Base-by-base conservation (phyloP, 1,140 invertebrate genomes). In the Eupeodes corollae region DNA sequence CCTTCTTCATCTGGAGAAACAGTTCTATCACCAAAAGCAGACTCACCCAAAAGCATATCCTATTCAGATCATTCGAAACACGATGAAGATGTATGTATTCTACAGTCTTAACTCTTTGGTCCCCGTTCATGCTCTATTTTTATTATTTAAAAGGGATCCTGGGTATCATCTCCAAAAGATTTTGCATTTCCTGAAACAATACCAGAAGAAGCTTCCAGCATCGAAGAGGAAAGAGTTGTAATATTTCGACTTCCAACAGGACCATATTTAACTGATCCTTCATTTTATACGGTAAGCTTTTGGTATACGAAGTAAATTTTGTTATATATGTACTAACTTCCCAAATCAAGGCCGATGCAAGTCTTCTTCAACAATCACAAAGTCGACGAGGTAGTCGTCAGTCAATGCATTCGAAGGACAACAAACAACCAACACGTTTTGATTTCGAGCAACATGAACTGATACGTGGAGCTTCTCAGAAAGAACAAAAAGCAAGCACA, bases 171-270 rank as follows among this genome's bases (percentile, higher is more conserved):
- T 0, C 86, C 85, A 6, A 89, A 88, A 63, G 87, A 90, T 50
- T 86, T 83, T 5, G 81, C 82, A 38, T 91, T 91, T 65, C 88
- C 88, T 1, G 88, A 92, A 75, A 91, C 88, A 1, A 91, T 91
- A 54, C 88, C 88, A 0, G 88, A 92, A 70, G 89, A 92, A 67
- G 89, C 85, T 60, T 91, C 88, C 5, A 90, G 88, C 55, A 85
- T 86, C 39, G 88, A 91, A 69, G 89, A 91, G 62, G 88, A 92
- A 68, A 87, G 91, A 63, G 86, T 91, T 56, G 88, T 85, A 56
- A 74, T 68, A 19, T 68, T 68, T 44, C 48, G 66, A 14, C 41
- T 68, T 31, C 66, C 66, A n/a, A 62, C 65, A 2, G 59, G 53
- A n/a, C 58, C 64, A 0, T 56, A 64, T 32, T 49, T 67, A 6